Evolutionary conservation across 2,113 vertebrate genomes (phyloP).

Genomic region (Eidolon helvum): DNA sequence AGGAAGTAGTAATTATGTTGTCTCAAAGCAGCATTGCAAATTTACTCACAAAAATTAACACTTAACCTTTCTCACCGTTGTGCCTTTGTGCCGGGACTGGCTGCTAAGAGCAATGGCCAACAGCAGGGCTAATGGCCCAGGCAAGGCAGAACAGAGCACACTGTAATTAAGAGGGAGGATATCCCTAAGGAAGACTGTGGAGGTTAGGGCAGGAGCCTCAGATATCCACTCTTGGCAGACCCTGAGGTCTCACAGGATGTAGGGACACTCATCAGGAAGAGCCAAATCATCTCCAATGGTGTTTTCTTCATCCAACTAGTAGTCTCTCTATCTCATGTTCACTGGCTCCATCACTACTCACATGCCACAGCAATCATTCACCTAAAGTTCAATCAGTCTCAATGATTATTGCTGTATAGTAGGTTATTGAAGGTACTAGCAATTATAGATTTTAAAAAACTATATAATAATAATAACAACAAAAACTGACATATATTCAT

Average conservation of each 20-base stretch:
- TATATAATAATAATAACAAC: background rate
- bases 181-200: constrained; percentile 8
- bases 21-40: constrained; percentile 69
- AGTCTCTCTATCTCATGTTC: background rate
- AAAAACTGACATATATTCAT: background rate
- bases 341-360: background rate
- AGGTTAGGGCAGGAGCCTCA: background rate
- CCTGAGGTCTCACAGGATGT: background rate
- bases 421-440: background rate
- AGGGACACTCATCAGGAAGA: background rate
- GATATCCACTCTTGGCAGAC: background rate
- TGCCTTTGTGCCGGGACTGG: constrained; percentile 22
- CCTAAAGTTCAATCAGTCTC: background rate
- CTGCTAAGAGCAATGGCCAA: constrained; percentile 27
- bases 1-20: constrained; percentile 57
- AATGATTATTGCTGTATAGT: background rate
- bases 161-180: constrained; percentile 55
- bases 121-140: background rate
- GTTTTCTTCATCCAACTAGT: background rate
- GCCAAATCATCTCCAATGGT: background rate
- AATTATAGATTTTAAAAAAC: background rate
- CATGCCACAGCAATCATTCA: background rate
- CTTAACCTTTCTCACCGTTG: constrained; percentile 67
- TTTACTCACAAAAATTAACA: constrained; percentile 62
- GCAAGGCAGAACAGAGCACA: constrained; percentile 9